Evolutionary conservation across 2,797 vertebrate genomes (phyloP).

Genomic region (Lagothrix lagotricha): DNA sequence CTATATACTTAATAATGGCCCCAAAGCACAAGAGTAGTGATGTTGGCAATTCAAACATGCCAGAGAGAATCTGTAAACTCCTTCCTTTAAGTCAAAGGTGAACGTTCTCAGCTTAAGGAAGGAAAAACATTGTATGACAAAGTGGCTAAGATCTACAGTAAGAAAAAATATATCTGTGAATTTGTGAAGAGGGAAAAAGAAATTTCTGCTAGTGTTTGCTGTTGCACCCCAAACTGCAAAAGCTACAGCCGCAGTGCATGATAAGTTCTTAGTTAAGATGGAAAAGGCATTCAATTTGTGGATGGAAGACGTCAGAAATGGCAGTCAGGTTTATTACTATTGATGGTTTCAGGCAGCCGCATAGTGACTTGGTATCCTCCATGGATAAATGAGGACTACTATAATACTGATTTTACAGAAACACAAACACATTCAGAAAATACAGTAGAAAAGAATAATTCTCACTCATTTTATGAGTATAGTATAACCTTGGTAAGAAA

Average conservation of each 20-base stretch:
- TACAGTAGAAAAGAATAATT: background rate
- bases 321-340: background rate
- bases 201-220: background rate
- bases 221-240: background rate
- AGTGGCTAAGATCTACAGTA: background rate
- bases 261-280: background rate
- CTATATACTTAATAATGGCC: background rate
- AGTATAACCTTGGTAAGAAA: background rate
- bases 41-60: background rate
- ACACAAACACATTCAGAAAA: background rate
- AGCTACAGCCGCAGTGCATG: background rate
- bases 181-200: background rate
- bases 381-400: background rate
- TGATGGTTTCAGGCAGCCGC: too few relatives aligned
- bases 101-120: background rate
- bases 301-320: background rate
- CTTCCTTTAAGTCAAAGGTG: background rate
- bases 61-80: background rate
- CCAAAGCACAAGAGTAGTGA: background rate
- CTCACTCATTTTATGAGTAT: background rate
- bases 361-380: background rate
- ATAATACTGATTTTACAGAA: background rate
- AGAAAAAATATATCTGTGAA: background rate
- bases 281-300: background rate
- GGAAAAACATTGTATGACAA: background rate